Evolutionary conservation across 2,888 invertebrate species (phyloP), one percentile per base, ranked within the genome.

Genomic region (Plebejus anna): DNA sequence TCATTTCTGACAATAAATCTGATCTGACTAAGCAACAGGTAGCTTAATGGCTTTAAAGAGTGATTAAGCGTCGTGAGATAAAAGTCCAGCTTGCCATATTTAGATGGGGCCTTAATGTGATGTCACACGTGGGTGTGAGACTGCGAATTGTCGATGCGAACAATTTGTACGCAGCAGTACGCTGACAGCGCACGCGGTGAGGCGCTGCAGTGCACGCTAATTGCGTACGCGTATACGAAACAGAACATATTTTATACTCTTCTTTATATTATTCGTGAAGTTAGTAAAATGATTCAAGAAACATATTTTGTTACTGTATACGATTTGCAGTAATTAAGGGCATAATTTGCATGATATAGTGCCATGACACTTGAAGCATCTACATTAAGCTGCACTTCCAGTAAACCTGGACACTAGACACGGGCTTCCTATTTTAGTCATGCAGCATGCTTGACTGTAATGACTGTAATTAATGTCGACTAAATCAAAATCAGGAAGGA

Each of bases 161-260:
- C 11, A 61, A 61, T 61, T 61, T 61, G 61, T 61, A 28, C 59
- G 59, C 59, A 59, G 22, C 59, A 1, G 22, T 22, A 22, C 71
- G 38, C 71, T 71, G 71, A 71, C 71, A 71, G 42, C 22, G 38
- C 42, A 77, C 73, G 76, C 75, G 66, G 61, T 28, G 61, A 28
- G 61, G 28, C 61, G 61, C 28, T 28, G 59, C 22, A 22, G 22
- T 61, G 59, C 22, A 28, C 71, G 78, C 75, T 76, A 75, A 75
- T 70, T 51, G 70, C 42, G 70, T 70, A 47, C 51, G 75, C 59
- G 72, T 22, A 61, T 47, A 11, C 9, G 47, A 47, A 47, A 47
- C 66, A 42, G 11, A 28, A 38, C n/a, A 70, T 61, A 22, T 22
- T 22, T 28, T 61, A 61, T 28, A 28, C 28, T 4, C 28, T 11